These are phyloP conservation scores for Euleptes europaea DNA, from an alignment of 2,113 vertebrate genomes.

Conservation along the genomic window DNA sequence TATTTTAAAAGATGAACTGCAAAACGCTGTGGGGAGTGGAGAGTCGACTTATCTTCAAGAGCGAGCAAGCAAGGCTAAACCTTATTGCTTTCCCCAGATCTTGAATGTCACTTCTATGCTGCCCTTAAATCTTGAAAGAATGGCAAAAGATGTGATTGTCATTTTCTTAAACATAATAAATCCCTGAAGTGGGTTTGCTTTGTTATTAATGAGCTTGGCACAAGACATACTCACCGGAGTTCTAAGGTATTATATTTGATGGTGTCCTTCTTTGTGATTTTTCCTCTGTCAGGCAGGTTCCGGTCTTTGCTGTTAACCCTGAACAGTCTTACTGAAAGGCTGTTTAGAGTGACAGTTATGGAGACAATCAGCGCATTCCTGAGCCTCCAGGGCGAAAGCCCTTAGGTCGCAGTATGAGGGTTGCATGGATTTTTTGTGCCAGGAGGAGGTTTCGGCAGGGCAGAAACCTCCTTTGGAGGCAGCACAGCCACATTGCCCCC, in stretches of 20 bases:
- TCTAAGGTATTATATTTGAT: neutral
- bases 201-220: conserved; percentile 32
- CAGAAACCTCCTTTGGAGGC: no score
- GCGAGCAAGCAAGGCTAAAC: conserved; percentile 30
- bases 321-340: neutral
- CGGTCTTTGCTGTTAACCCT: neutral
- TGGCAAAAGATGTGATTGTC: neutral
- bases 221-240: conserved; percentile 24
- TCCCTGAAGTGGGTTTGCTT: neutral
- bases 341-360: neutral
- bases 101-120: conserved; percentile 29
- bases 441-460: no score
- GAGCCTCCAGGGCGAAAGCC: no score
- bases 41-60: conserved; percentile 55
- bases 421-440: no score
- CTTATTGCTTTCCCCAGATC: conserved; percentile 12
- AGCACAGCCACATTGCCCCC: no score
- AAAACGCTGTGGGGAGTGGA: conserved; percentile 37
- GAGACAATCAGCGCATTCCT: no score
- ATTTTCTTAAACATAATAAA: conserved; percentile 36
- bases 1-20: conserved; percentile 65
- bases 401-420: no score
- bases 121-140: conserved; percentile 38
- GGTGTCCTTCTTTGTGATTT: conserved; percentile 17
- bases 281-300: neutral